phyloP scores from a whole-genome alignment of 2,888 invertebrate genomes.

The Abscondita cerata region DNA sequence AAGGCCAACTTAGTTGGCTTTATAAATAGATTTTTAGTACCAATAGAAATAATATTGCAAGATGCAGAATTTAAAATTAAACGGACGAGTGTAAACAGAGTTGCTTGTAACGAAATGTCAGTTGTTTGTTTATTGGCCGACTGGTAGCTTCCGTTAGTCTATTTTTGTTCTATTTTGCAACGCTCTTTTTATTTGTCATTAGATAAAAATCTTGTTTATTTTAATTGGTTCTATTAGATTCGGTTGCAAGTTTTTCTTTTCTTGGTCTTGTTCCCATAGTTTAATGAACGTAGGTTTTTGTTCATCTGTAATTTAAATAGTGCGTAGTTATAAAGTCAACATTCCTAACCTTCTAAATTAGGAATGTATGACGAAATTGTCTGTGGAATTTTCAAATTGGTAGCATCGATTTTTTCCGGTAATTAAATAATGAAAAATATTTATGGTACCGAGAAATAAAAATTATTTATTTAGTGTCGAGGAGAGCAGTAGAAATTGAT shows the following conservation, averaged over 20 bases:
- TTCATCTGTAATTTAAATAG: not conserved
- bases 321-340: slow-evolving; percentile 12
- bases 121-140: slow-evolving; percentile 4
- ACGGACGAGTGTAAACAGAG: not conserved
- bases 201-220: not conserved
- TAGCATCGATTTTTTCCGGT: slow-evolving; percentile 2
- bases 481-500: too few species aligned
- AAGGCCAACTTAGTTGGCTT: too few species aligned
- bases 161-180: not conserved
- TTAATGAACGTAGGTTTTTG: slow-evolving; percentile 5
- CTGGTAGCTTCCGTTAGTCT: not conserved
- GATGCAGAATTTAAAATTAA: not conserved
- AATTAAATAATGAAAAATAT: too few species aligned
- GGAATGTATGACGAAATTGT: slow-evolving; percentile 12
- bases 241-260: too few species aligned
- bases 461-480: too few species aligned
- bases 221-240: not conserved
- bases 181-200: not conserved
- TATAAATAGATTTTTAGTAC: too few species aligned
- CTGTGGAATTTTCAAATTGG: slow-evolving; percentile 7
- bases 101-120: not conserved
- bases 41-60: not conserved
- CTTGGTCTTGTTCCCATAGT: too few species aligned
- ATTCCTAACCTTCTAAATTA: slow-evolving; percentile 12
- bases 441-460: not conserved